Percentiles rank a stretch among this genome's conserved stretches.
Evolutionary conservation across 2,797 vertebrate genomes (phyloP).

Genomic region (Dromococcyx pavoninus): DNA sequence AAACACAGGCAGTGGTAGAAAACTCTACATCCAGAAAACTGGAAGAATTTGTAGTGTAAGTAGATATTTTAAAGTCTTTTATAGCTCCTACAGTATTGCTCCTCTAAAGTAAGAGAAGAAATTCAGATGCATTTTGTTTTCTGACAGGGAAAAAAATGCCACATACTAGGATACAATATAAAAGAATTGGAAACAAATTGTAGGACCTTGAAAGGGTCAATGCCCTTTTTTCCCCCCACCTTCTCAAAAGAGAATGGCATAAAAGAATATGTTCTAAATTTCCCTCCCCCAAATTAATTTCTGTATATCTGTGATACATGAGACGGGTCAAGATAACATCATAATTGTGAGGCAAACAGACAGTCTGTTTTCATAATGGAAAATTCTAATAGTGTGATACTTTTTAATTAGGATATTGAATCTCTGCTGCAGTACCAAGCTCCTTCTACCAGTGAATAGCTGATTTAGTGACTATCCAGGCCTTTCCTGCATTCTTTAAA

Average conservation of each 20-base stretch:
- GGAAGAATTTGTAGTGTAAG: background rate
- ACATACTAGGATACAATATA: background rate
- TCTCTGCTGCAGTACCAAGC: background rate
- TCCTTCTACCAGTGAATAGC: background rate
- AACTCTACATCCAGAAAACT: background rate
- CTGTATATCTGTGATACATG: background rate
- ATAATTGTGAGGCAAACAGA: background rate
- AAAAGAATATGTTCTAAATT: background rate
- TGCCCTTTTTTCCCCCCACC: background rate
- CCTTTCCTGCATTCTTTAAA: background rate
- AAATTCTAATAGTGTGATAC: background rate
- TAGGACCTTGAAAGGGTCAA: background rate
- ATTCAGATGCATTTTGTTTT: background rate
- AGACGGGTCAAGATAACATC: background rate
- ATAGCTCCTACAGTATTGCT: background rate
- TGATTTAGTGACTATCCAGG: slow-evolving; percentile 15
- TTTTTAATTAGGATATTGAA: slow-evolving; percentile 12
- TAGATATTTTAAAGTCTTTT: background rate
- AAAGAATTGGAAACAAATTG: background rate
- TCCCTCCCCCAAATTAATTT: background rate
- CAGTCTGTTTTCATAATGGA: background rate
- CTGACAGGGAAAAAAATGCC: background rate
- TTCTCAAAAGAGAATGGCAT: background rate
- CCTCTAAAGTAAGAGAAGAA: background rate
- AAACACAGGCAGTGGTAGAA: background rate